Evolutionary conservation across 2,797 vertebrate species (phyloP), one percentile per base, ranked within the genome.

Genomic region (Brachyalestes nurse): DNA sequence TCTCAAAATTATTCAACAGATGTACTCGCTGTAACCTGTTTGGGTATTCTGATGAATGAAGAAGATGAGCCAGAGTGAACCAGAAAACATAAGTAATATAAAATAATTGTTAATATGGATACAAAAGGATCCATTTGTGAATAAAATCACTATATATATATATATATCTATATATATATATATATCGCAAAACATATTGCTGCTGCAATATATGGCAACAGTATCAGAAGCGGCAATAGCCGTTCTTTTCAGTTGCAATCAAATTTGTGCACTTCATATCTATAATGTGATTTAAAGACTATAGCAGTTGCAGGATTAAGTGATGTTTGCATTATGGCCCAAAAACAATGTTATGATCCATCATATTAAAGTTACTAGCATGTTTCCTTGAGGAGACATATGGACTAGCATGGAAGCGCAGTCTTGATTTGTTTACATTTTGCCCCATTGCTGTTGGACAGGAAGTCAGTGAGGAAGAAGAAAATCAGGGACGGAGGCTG

Each of bases 381-480:
- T 55, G 60, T 55, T 55, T 51, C 25, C 60, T 55, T 80, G 61
- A 72, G 70, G 25, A 13, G 28, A 10, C 17, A 1, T 17, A 16
- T 64, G 25, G 14, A 17, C 3, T 2, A 60, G n/a, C 72, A 28
- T 53, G 51, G 47, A 69, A 69, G n/a, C 12, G 17, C 19, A 40
- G 21, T 62, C 25, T 71, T 38, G 55, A 71, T 25, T 72, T 58
- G 49, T 40, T 67, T 76, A 51, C 13, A 25, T 77, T 55, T 51
- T 23, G 45, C 45, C 67, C 21, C 17, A 66, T 57, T 64, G 25
- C 25, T 53, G 42, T 42, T 79, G 47, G 69, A 66, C 80, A 49
- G 77, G 67, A 75, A 60, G 60, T 74, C n/a, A 74, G 23, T 21
- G 49, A 75, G 13, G 7, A 34, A 64, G 82, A 77, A 55, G n/a